Base-by-base conservation (phyloP, 2,113 vertebrate genomes). In the Syngnathus floridae region DNA sequence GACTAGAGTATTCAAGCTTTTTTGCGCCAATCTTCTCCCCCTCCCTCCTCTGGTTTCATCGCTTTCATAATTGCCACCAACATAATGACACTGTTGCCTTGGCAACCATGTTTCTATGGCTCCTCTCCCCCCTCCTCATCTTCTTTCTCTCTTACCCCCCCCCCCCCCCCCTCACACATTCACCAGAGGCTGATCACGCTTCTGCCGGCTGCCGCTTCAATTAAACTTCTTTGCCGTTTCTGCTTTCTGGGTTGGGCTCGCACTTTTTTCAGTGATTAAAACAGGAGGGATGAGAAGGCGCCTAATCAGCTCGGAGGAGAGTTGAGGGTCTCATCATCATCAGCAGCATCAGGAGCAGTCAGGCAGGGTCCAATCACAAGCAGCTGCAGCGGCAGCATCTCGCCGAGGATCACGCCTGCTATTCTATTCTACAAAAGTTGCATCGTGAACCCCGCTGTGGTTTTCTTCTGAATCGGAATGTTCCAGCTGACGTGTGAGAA, bases 11-110 rank as follows among this genome's bases (percentile, higher is more conserved):
- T 61, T 61, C 59, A 22, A 21, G n/a, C 40, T 22, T 41, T 78
- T 79, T 80, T 84, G 80, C 81, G 64, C 84, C 80, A 84, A 70
- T 78, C 79, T 74, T 74, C 75, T 73, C 77, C 78, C 76, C 82
- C 73, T 72, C 76, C 78, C 81, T 71, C 36, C 37, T 49, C 46
- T 35, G 76, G 83, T 90, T 87, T 87, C 84, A 85, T 83, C 75
- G 81, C 87, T 90, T 86, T 88, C 86, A 91, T 88, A 88, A 90
- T 89, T 90, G 89, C 88, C 88, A 89, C 83, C 85, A 88, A 86
- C 87, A 89, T 91, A 91, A 90, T 90, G 89, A 90, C 86, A 91
- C 87, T 85, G 91, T 92, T 91, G 88, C 89, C 82, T 82, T 90
- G 88, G 90, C 88, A 92, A 92, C 90, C 78, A 52, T 80, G 58